Conservation (phyloP, 1,140 invertebrate genomes). For the Cryptotermes secundus region DNA sequence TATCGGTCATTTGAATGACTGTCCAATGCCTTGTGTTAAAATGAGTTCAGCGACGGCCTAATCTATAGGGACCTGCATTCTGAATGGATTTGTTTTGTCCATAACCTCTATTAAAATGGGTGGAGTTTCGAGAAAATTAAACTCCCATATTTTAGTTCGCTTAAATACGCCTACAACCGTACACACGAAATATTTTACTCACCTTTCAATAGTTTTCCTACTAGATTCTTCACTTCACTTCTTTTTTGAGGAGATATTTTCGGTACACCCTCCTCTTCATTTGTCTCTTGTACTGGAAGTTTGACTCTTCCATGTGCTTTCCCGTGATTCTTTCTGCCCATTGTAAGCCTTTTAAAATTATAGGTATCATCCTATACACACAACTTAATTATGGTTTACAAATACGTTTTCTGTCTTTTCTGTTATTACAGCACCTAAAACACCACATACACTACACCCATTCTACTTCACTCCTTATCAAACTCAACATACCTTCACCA, state of each 20-base stretch:
- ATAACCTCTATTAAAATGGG: too few relatives aligned
- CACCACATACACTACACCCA: neutral
- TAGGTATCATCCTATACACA: neutral
- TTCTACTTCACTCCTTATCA: neutral
- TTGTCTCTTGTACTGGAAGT: neutral
- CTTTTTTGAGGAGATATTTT: constrained; percentile 37
- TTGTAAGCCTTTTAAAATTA: neutral
- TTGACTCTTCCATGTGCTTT: constrained; percentile 15
- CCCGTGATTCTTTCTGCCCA: constrained; percentile 32
- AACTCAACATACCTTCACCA: too few relatives aligned
- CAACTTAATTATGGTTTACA: neutral
- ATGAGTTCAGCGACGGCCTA: too few relatives aligned
- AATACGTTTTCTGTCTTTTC: neutral
- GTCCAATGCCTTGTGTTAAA: too few relatives aligned
- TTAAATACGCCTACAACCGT: too few relatives aligned
- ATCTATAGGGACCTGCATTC: too few relatives aligned
- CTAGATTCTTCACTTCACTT: constrained; percentile 38
- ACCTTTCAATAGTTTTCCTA: constrained; percentile 41
- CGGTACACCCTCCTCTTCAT: neutral
- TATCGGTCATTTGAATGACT: too few relatives aligned
- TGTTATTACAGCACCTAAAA: neutral
- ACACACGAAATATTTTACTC: neutral
- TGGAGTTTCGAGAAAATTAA: too few relatives aligned
- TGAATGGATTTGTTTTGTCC: too few relatives aligned
- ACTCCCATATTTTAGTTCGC: too few relatives aligned